phyloP scores from a whole-genome alignment of 2,888 invertebrate species.

The Camponotus fellah region DNA sequence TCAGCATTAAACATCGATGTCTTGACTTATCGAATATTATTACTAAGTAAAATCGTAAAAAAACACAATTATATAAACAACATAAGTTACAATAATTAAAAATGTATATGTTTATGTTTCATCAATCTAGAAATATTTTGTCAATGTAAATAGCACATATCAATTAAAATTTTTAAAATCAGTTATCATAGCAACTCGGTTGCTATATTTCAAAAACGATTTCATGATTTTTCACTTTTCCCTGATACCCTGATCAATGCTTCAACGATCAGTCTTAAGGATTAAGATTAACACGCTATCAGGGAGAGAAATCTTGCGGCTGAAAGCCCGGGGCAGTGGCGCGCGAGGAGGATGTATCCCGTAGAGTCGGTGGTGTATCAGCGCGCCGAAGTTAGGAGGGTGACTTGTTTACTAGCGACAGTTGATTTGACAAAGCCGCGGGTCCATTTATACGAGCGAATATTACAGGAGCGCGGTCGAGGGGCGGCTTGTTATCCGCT shows the following conservation, averaged over 20 bases:
- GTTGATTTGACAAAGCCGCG: conserved; percentile 86
- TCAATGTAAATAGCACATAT: not conserved
- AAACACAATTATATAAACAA: not conserved
- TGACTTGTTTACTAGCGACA: conserved; percentile 83
- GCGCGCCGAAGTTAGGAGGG: conserved; percentile 64
- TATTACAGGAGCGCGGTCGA: conserved; percentile 84
- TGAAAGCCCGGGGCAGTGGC: conserved; percentile 37
- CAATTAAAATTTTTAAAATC: not conserved
- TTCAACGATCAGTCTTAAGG: conserved; percentile 20
- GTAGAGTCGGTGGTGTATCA: conserved; percentile 58
- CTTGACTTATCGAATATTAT: not conserved
- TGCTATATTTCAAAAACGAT: not conserved
- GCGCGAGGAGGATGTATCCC: conserved; percentile 59
- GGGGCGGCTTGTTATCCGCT: conserved; percentile 86
- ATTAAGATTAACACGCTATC: conserved; percentile 21
- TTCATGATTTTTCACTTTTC: conserved; percentile 42
- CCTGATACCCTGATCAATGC: conserved; percentile 44
- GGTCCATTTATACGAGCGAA: conserved; percentile 85
- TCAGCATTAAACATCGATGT: conserved; percentile 6
- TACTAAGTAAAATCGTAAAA: not conserved
- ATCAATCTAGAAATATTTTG: conserved; percentile 3
- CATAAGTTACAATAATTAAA: not conserved
- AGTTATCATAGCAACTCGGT: not conserved
- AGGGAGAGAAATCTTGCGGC: conserved; percentile 37
- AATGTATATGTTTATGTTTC: not conserved